Percentiles rank a stretch among this genome's conserved stretches.
Evolutionary conservation across 2,888 invertebrate genomes (phyloP).

Genomic region (Drosophila hawaiiensis): DNA sequence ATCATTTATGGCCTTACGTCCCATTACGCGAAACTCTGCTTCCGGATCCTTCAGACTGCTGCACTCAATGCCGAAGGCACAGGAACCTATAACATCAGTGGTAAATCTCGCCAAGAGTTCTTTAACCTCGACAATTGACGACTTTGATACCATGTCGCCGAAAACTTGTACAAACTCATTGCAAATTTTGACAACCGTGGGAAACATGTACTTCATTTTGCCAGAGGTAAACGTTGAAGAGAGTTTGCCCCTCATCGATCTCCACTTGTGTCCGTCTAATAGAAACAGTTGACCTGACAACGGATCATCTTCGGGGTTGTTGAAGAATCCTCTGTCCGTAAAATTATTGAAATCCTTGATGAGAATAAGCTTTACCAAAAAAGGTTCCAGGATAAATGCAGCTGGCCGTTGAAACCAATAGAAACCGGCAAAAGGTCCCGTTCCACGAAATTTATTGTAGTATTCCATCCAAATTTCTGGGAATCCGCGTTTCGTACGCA

Average conservation of each 20-base stretch:
- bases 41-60: conserved; percentile 84
- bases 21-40: conserved; percentile 82
- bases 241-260: conserved; percentile 84
- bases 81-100: conserved; percentile 86
- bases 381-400: conserved; percentile 63
- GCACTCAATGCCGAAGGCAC: conserved; percentile 86
- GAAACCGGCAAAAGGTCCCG: conserved; percentile 75
- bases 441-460: conserved; percentile 63
- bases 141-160: conserved; percentile 38
- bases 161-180: conserved; percentile 67
- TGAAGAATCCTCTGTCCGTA: conserved; percentile 81
- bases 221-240: conserved; percentile 86
- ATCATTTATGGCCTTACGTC: conserved; percentile 56
- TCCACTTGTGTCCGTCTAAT: conserved; percentile 85
- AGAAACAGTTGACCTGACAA: conserved; percentile 82
- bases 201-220: conserved; percentile 86
- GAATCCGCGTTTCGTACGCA: conserved; percentile 44
- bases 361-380: conserved; percentile 70
- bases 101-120: conserved; percentile 84
- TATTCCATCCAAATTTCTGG: conserved; percentile 42
- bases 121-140: conserved; percentile 71
- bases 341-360: conserved; percentile 83
- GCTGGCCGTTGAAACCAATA: conserved; percentile 74
- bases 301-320: conserved; percentile 84
- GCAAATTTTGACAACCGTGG: conserved; percentile 71